phyloP scores from a whole-genome alignment of 2,113 vertebrate species.

The Capricornis sumatraensis region DNA sequence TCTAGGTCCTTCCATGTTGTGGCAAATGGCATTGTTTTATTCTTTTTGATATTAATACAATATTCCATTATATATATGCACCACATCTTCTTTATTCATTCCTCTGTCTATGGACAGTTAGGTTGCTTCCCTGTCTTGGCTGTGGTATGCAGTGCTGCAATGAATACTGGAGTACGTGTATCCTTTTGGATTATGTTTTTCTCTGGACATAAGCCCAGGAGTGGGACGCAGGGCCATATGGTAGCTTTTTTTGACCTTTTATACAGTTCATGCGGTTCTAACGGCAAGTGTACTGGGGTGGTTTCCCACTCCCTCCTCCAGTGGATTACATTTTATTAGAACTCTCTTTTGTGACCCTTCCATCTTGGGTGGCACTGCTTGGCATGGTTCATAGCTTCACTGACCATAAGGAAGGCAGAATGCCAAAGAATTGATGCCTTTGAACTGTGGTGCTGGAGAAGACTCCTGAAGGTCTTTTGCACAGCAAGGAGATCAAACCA shows the following conservation, averaged over 20 bases:
- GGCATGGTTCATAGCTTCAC: not conserved
- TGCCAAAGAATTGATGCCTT: not conserved
- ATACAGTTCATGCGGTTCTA: not conserved
- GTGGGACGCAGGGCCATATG: not conserved
- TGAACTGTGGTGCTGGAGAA: not conserved
- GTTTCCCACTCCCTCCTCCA: not conserved
- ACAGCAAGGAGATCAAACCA: not conserved
- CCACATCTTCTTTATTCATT: not conserved
- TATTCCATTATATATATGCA: not conserved
- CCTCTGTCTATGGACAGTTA: not conserved
- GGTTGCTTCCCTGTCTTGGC: not conserved
- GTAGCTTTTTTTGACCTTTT: not conserved
- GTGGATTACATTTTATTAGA: not conserved
- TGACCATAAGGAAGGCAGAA: not conserved
- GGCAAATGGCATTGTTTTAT: not conserved
- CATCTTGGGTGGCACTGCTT: not conserved
- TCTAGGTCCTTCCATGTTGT: not conserved
- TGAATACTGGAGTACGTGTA: not conserved
- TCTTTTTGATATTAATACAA: not conserved
- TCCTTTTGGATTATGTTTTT: not conserved
- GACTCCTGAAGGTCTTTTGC: not conserved
- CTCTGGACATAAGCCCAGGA: not conserved
- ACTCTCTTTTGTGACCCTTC: not conserved
- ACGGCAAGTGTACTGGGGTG: not conserved
- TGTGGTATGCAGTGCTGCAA: not conserved